phyloP scores from a whole-genome alignment of 2,888 invertebrate species.

The Proisotoma minuta region DNA sequence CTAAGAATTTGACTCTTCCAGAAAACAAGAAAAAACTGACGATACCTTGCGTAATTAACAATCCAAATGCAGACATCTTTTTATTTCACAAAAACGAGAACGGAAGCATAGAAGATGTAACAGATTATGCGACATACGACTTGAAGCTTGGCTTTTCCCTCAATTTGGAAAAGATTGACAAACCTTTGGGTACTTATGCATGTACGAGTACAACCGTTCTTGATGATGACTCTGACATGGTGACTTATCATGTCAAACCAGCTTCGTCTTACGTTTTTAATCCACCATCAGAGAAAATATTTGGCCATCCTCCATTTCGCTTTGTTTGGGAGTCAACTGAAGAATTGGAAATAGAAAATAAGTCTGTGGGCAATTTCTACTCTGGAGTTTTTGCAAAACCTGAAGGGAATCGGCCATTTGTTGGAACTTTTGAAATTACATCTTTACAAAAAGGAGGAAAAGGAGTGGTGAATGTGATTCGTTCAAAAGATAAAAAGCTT shows the following conservation, averaged over 20 bases:
- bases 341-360: conserved; percentile 23
- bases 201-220: conserved; percentile 33
- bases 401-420: conserved; percentile 26
- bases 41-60: conserved; percentile 34
- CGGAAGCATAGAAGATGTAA: conserved; percentile 23
- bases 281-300: conserved; percentile 23
- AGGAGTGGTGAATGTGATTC: conserved; percentile 24
- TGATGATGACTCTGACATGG: conserved; percentile 33
- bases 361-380: conserved; percentile 25
- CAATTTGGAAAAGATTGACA: conserved; percentile 8
- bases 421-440: conserved; percentile 29
- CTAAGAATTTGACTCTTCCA: conserved; percentile 23
- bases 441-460: conserved; percentile 4
- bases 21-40: conserved; percentile 18
- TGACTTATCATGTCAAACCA: conserved; percentile 23
- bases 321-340: conserved; percentile 37
- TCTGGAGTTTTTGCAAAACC: conserved; percentile 32
- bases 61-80: conserved; percentile 33
- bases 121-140: conserved; percentile 31
- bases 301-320: conserved; percentile 32
- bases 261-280: conserved; percentile 23
- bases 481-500: conserved; percentile 25
- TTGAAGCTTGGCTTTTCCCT: conserved; percentile 29
- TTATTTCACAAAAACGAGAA: conserved; percentile 24
- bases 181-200: conserved; percentile 27